phyloP scores from a whole-genome alignment of 2,113 vertebrate genomes.

The Dipodomys merriami region DNA sequence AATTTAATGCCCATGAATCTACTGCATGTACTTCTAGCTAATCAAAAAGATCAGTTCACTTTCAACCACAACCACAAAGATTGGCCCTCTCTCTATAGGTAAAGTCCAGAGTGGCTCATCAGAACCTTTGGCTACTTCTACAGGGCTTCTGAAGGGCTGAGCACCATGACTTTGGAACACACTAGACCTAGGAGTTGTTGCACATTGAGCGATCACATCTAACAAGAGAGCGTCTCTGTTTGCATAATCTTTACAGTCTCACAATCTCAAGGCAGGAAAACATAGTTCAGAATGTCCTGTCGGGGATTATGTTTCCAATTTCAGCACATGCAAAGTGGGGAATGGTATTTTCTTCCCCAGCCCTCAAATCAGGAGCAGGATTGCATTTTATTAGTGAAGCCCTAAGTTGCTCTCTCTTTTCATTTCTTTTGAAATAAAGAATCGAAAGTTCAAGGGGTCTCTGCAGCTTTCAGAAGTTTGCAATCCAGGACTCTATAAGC shows the following conservation, averaged over 20 bases:
- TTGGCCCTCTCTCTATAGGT: background rate
- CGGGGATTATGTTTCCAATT: background rate
- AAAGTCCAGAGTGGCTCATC: background rate
- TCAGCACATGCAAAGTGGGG: background rate
- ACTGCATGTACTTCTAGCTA: background rate
- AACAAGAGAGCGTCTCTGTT: background rate
- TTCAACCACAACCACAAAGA: background rate
- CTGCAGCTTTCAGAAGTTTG: constrained; percentile 59
- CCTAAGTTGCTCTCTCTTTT: constrained; percentile 60
- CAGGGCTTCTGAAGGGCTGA: background rate
- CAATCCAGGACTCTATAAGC: constrained; percentile 9
- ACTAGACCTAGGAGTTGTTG: background rate
- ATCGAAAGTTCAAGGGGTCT: constrained; percentile 66
- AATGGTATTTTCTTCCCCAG: background rate
- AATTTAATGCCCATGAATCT: background rate
- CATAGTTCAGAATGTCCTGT: background rate
- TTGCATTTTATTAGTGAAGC: constrained; percentile 48
- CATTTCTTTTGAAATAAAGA: constrained; percentile 67
- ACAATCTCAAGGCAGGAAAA: background rate
- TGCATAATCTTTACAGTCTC: background rate
- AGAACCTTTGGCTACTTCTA: background rate
- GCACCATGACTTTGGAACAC: background rate
- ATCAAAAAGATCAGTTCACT: background rate
- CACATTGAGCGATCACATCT: no score
- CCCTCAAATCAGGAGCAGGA: background rate